A percentile compares a stretch with the other conserved stretches of the same genome.
phyloP scores from a whole-genome alignment of 1,140 invertebrate species.

The Magallana angulata region DNA sequence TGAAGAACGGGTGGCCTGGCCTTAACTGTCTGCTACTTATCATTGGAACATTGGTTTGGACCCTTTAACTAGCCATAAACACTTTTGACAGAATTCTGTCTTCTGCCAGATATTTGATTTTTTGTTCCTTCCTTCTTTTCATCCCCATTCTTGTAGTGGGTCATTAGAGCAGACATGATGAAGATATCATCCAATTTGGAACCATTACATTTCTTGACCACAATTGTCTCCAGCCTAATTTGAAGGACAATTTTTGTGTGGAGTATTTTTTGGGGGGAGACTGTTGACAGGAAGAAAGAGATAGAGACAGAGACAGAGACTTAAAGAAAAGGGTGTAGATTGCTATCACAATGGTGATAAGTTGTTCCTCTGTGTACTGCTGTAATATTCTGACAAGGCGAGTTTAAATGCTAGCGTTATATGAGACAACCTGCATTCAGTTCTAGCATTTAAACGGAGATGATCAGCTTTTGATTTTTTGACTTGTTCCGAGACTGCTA shows the following conservation, averaged over 20 bases:
- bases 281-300: too few relatives aligned
- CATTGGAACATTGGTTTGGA: neutral
- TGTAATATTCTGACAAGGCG: neutral
- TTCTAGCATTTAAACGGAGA: slow-evolving; percentile 22
- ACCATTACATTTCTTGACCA: neutral
- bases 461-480: slow-evolving; percentile 31
- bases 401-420: slow-evolving; percentile 36
- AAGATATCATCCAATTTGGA: slow-evolving; percentile 27
- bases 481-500: neutral
- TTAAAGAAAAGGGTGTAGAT: neutral
- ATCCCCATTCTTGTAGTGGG: neutral
- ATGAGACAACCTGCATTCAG: slow-evolving; percentile 13
- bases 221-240: slow-evolving; percentile 5
- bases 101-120: slow-evolving; percentile 24
- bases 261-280: neutral
- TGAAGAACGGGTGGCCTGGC: neutral
- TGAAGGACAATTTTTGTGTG: slow-evolving; percentile 15
- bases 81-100: slow-evolving; percentile 30
- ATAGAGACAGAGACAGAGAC: neutral
- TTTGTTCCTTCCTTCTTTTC: neutral
- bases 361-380: slow-evolving; percentile 29
- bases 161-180: slow-evolving; percentile 16
- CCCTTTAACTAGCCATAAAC: neutral
- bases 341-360: slow-evolving; percentile 13
- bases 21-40: neutral